Evolutionary conservation across 2,113 vertebrate species (phyloP).

Genomic region (Sisor rabdophorus): DNA sequence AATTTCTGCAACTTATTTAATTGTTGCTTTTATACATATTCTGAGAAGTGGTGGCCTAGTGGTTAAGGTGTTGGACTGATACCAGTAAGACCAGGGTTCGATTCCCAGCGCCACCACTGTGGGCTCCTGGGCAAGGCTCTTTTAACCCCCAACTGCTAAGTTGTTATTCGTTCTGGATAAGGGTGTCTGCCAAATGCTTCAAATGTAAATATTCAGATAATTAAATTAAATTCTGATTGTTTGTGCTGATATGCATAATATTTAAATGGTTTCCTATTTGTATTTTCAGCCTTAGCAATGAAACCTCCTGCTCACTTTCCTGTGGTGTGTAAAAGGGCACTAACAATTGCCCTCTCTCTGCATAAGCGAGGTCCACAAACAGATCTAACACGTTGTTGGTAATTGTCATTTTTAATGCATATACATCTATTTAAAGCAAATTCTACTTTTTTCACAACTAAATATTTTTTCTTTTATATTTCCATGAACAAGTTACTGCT

Average conservation of each 20-base stretch:
- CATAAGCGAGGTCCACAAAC: conserved; percentile 68
- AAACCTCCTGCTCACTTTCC: conserved; percentile 83
- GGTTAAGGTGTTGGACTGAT: too few relatives aligned
- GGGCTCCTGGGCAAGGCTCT: too few relatives aligned
- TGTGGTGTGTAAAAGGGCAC: conserved; percentile 77
- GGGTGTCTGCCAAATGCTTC: too few relatives aligned
- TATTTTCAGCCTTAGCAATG: conserved; percentile 78
- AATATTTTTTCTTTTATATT: conserved; percentile 15
- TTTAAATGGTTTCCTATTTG: not conserved
- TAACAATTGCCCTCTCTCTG: conserved; percentile 76
- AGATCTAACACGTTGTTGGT: conserved; percentile 80
- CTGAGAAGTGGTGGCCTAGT: not conserved
- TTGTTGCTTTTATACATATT: not conserved
- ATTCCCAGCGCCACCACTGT: too few relatives aligned
- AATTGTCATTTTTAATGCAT: not conserved
- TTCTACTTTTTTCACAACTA: not conserved
- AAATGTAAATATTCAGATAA: not conserved
- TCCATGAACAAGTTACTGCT: conserved; percentile 72
- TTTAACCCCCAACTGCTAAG: too few relatives aligned
- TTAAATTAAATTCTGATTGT: not conserved
- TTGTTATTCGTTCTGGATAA: too few relatives aligned
- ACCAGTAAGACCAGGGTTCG: too few relatives aligned
- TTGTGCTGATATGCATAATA: not conserved
- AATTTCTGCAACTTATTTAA: not conserved
- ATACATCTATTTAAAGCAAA: not conserved